phyloP scores from a whole-genome alignment of 2,888 invertebrate species.

The Macrosiphum euphorbiae region DNA sequence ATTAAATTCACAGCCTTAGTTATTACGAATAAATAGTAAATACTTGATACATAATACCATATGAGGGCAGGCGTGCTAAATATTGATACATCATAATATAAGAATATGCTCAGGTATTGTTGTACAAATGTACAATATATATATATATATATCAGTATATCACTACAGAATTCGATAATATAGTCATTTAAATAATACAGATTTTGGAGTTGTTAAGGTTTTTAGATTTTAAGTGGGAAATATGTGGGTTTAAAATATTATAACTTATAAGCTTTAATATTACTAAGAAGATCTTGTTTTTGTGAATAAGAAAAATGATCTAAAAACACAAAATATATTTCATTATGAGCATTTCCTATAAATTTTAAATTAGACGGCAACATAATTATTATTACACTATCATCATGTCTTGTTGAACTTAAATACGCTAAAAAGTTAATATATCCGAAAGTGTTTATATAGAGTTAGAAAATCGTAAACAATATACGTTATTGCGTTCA shows the following conservation, averaged over 20 bases:
- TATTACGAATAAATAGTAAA: background rate
- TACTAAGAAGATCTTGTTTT: background rate
- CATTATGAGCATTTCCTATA: background rate
- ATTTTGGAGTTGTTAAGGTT: background rate
- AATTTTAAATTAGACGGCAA: background rate
- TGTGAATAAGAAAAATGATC: background rate
- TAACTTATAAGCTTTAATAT: background rate
- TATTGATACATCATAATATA: background rate
- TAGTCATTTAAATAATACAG: background rate
- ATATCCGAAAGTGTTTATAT: background rate
- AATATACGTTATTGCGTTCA: background rate
- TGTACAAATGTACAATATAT: background rate
- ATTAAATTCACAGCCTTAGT: background rate
- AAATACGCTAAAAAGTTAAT: background rate
- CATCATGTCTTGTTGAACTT: background rate
- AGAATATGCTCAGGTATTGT: background rate
- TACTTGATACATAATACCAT: background rate
- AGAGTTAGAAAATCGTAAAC: background rate
- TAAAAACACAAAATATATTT: background rate
- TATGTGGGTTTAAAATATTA: background rate
- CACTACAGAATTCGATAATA: background rate
- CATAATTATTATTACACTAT: background rate
- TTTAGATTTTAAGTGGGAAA: background rate
- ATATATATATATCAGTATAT: no score
- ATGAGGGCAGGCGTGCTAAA: background rate